Evolutionary conservation across 2,888 invertebrate species (phyloP).

Genomic region (Belgica antarctica): DNA sequence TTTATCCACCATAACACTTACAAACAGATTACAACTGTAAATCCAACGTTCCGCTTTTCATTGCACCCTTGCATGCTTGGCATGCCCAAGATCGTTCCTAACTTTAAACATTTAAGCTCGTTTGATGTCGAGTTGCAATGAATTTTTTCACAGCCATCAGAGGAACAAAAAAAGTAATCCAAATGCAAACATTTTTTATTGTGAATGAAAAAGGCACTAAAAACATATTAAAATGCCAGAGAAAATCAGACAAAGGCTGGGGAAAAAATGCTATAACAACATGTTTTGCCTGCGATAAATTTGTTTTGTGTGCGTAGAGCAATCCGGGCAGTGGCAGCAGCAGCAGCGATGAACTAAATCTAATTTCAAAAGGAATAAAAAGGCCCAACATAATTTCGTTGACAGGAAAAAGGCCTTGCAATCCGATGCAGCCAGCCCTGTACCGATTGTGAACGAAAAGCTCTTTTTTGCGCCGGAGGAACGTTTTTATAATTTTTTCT

Average conservation of each 20-base stretch:
- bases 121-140: too few species aligned
- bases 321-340: neutral
- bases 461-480: neutral
- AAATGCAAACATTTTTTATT: conserved; percentile 12
- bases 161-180: neutral
- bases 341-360: neutral
- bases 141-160: neutral
- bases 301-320: conserved; percentile 1
- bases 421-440: neutral
- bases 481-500: too few species aligned
- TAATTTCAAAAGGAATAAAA: neutral
- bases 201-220: conserved; percentile 24
- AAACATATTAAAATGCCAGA: conserved; percentile 28
- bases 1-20: too few species aligned
- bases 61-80: too few species aligned
- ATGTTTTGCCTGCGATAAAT: conserved; percentile 24
- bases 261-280: conserved; percentile 20
- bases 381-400: neutral
- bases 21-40: too few species aligned
- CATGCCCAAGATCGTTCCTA: too few species aligned
- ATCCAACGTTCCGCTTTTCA: too few species aligned
- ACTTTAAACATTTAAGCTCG: too few species aligned
- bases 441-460: neutral
- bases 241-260: neutral
- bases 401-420: too few species aligned